phyloP scores from a whole-genome alignment of 2,888 invertebrate species.

The Athalia cordata region DNA sequence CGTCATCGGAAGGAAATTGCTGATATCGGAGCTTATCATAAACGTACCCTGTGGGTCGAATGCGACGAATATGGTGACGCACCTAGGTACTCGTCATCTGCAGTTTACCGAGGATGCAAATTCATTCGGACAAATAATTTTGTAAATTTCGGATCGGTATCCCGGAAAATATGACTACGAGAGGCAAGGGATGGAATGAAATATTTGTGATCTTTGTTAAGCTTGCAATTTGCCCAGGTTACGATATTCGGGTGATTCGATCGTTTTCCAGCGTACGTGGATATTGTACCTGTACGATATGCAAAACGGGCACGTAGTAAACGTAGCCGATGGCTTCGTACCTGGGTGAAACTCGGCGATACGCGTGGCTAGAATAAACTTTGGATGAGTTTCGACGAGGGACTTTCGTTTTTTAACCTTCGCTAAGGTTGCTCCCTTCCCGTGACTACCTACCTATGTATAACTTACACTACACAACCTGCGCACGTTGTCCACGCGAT shows the following conservation, averaged over 20 bases:
- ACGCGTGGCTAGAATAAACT: slow-evolving; percentile 66
- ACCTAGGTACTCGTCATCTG: too few species aligned
- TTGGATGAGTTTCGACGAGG: slow-evolving; percentile 58
- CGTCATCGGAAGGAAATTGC: slow-evolving; percentile 23
- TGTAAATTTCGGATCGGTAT: too few species aligned
- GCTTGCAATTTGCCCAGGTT: too few species aligned
- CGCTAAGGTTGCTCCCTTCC: slow-evolving; percentile 37
- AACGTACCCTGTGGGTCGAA: too few species aligned
- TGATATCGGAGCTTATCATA: neutral
- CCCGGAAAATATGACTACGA: too few species aligned
- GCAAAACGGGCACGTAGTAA: slow-evolving; percentile 58
- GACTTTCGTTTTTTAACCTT: slow-evolving; percentile 63
- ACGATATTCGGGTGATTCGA: too few species aligned
- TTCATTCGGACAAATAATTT: too few species aligned
- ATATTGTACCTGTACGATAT: neutral
- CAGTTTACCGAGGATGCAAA: too few species aligned
- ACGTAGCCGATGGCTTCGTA: slow-evolving; percentile 49
- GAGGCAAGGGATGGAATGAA: too few species aligned
- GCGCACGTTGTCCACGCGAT: neutral
- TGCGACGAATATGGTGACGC: too few species aligned
- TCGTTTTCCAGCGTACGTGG: neutral
- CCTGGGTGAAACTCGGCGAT: slow-evolving; percentile 65
- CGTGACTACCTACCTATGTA: neutral
- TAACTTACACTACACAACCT: neutral
- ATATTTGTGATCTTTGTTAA: too few species aligned